These are phyloP conservation scores for Dynastes hyllus DNA, from an alignment of 2,888 invertebrate genomes.

Conservation along the genomic window DNA sequence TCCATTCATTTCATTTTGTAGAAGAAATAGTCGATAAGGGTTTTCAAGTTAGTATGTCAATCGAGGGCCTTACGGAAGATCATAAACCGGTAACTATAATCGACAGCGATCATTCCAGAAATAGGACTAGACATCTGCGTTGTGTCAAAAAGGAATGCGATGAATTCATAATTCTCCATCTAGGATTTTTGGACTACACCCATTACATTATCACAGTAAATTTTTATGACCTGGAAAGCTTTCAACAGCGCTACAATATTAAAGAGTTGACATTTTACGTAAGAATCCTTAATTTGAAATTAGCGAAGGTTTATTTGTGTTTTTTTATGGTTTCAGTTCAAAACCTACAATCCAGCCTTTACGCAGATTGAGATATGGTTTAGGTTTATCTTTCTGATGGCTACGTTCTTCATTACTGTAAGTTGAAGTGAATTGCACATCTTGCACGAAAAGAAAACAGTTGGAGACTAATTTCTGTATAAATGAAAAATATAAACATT, in stretches of 20 bases:
- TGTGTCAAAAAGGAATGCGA: constrained; percentile 89
- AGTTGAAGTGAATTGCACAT: constrained; percentile 68
- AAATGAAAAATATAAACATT: too few relatives aligned
- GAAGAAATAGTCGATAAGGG: constrained; percentile 94
- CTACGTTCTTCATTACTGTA: constrained; percentile 91
- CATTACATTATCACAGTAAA: constrained; percentile 90
- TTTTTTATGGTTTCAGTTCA: constrained; percentile 82
- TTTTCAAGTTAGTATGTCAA: constrained; percentile 88
- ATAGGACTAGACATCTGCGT: constrained; percentile 88
- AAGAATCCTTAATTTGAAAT: constrained; percentile 70
- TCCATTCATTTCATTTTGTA: constrained; percentile 70
- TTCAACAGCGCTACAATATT: constrained; percentile 89
- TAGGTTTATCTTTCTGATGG: constrained; percentile 91
- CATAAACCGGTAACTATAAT: constrained; percentile 81
- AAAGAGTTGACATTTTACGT: constrained; percentile 90
- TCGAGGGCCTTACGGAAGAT: constrained; percentile 86
- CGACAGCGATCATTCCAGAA: constrained; percentile 79
- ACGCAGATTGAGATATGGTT: constrained; percentile 99
- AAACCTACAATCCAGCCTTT: constrained; percentile 96
- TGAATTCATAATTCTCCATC: constrained; percentile 90
- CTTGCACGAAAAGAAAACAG: background rate
- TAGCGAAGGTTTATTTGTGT: constrained; percentile 40
- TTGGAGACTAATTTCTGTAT: background rate
- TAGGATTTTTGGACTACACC: constrained; percentile 91
- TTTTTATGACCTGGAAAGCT: constrained; percentile 88